Conservation (phyloP, 1,140 invertebrate genomes). For the Meloidogyne chitwoodi region DNA sequence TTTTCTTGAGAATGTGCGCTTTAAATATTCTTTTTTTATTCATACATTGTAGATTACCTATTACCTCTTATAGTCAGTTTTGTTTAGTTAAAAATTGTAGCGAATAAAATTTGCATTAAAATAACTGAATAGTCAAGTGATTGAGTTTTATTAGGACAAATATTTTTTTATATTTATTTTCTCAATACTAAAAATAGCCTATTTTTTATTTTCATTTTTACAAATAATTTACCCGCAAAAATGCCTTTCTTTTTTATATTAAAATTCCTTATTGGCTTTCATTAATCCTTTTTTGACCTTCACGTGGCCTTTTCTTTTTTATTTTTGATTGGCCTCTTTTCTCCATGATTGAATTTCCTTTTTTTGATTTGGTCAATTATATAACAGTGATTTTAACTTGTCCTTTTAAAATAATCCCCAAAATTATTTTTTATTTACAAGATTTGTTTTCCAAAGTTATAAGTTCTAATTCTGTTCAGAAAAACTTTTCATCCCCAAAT, state of each 20-base stretch:
- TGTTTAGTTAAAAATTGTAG: not conserved
- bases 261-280: not conserved
- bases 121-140: not conserved
- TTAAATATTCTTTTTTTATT: too few relatives aligned
- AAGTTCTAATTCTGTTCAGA: too few relatives aligned
- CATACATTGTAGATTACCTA: too few relatives aligned
- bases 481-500: too few relatives aligned
- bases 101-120: not conserved
- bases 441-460: too few relatives aligned
- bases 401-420: not conserved
- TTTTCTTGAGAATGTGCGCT: not conserved
- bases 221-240: not conserved
- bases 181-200: not conserved
- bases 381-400: not conserved
- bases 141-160: not conserved
- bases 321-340: not conserved
- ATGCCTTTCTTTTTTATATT: not conserved
- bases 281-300: not conserved
- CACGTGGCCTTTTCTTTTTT: not conserved
- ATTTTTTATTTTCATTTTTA: not conserved
- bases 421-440: not conserved
- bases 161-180: not conserved
- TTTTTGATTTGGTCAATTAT: not conserved
- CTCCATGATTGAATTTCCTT: not conserved
- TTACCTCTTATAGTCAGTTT: not conserved